These are phyloP conservation scores for Leptocoma aspasia DNA, from an alignment of 2,113 vertebrate species.

Conservation along the genomic window DNA sequence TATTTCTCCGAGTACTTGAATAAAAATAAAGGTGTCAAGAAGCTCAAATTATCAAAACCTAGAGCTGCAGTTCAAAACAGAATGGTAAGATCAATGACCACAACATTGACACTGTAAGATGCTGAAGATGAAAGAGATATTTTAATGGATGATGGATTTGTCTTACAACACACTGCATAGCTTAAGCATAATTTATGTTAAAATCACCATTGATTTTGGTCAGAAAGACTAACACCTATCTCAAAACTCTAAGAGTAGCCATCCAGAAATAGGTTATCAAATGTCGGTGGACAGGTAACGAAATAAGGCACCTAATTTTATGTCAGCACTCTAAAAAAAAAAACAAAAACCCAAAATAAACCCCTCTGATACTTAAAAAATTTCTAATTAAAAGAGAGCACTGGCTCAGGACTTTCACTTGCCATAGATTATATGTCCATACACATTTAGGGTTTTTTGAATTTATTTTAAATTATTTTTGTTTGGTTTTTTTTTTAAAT, in stretches of 20 bases:
- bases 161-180: neutral
- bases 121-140: neutral
- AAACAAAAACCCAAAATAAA: neutral
- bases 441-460: neutral
- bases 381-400: neutral
- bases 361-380: neutral
- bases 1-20: neutral
- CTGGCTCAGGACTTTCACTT: neutral
- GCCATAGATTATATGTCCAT: rapidly evolving
- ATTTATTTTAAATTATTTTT: neutral
- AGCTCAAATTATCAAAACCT: neutral
- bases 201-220: neutral
- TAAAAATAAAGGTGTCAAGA: neutral
- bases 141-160: neutral
- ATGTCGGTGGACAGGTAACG: neutral
- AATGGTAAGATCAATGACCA: neutral
- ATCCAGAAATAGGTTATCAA: neutral
- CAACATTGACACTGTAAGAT: neutral
- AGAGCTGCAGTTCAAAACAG: neutral
- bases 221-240: neutral
- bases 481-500: neutral
- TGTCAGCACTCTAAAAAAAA: neutral
- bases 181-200: neutral
- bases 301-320: neutral
- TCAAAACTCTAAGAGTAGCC: neutral